Evolutionary conservation across 2,888 invertebrate genomes (phyloP), one percentile per base, ranked within the genome.

Genomic region (Amblyjoppa fuscipennis): DNA sequence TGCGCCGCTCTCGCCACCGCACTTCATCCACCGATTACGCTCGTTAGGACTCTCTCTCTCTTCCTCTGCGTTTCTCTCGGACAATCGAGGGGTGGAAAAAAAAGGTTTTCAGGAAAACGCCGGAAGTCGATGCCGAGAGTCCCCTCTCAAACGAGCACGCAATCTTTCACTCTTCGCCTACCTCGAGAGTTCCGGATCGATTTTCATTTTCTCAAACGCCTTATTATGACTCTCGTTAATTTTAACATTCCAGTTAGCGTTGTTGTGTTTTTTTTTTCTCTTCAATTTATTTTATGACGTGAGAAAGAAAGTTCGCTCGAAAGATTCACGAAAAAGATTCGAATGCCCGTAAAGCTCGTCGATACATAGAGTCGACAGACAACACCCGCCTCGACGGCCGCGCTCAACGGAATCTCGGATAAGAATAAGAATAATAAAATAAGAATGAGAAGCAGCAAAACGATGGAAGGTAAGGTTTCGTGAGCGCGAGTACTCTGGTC

Each of bases 401-500:
- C 49, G 51, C 49, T 13, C 53, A 79, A 75, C 70, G 70, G 49
- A 76, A 76, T 81, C 59, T 31, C 74, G 81, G 69, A 78, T 81
- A 69, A 78, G 78, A 81, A 84, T 85, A 79, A 85, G 74, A 85
- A 85, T 75, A 82, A 45, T 25, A 69, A 69, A 49, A 69, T 49
- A 49, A 69, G 74, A 68, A 45, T 13, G 31, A 68, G 66, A 70
- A 51, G 69, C 31, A 51, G 69, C 16, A 16, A 64, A 34, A 76
- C 74, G 85, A 82, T 56, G 85, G 64, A 75, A 56, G 79, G 75
- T 76, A 82, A 82, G 79, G 79, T 78, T 82, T 68, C 74, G 73
- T 74, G 73, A 73, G 64, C 73, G 34, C 80, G 76, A 66, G 56
- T 76, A 81, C 81, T 87, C 85, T 88, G 87, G 88, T 49, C 45